Percentiles rank a stretch among this genome's conserved stretches.
Conservation (phyloP, 2,888 invertebrate species). For the Meteorus cinctellus region DNA sequence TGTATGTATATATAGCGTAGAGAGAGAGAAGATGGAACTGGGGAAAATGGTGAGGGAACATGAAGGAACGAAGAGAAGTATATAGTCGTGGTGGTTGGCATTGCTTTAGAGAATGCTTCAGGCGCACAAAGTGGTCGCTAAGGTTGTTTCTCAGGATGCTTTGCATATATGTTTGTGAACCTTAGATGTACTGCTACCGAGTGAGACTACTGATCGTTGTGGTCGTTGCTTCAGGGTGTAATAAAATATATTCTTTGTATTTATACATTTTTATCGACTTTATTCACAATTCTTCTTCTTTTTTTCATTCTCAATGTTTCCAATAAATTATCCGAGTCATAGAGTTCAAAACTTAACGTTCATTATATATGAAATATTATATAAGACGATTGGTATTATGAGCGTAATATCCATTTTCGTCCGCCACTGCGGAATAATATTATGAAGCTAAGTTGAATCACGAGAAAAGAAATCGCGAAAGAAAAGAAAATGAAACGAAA, state of each 20-base stretch:
- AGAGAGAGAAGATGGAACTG: slow-evolving; percentile 41
- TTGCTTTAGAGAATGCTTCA: slow-evolving; percentile 29
- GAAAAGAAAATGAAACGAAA: slow-evolving; percentile 2
- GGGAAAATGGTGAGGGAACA: slow-evolving; percentile 56
- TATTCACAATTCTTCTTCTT: neutral
- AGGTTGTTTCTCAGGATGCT: slow-evolving; percentile 70
- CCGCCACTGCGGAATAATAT: slow-evolving; percentile 13
- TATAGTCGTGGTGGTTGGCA: slow-evolving; percentile 22
- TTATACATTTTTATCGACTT: neutral
- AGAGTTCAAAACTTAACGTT: no score
- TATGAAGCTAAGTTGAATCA: neutral
- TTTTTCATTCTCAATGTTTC: neutral
- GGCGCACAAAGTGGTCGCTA: slow-evolving; percentile 41
- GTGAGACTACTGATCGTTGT: slow-evolving; percentile 72
- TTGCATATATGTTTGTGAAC: slow-evolving; percentile 71
- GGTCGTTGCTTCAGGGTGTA: slow-evolving; percentile 50
- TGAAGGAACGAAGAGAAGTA: slow-evolving; percentile 48
- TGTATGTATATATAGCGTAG: slow-evolving; percentile 41
- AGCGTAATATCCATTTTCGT: neutral
- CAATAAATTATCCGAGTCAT: neutral
- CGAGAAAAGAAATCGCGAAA: neutral
- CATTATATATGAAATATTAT: no score
- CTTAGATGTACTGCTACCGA: slow-evolving; percentile 72
- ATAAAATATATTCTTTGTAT: neutral
- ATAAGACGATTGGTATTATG: neutral